A percentile compares a stretch with the other conserved stretches of the same genome.
Conservation (phyloP, 2,888 invertebrate genomes). For the Esperia sulphurella region DNA sequence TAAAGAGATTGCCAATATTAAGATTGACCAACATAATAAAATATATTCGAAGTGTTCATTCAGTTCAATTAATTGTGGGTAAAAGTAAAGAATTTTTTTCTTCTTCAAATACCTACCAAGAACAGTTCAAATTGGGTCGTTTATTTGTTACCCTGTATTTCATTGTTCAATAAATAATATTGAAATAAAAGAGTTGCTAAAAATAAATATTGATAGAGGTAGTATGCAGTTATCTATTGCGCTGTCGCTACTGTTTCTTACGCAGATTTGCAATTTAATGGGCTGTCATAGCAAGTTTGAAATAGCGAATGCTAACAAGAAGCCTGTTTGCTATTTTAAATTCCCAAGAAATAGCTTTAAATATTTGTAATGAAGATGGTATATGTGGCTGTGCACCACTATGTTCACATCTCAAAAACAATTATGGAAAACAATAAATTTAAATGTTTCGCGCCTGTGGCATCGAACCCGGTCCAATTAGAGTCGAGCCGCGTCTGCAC, state of each 20-base stretch:
- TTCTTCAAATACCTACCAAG: too few relatives aligned
- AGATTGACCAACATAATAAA: too few relatives aligned
- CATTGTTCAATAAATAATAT: too few relatives aligned
- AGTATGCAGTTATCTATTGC: constrained; percentile 6
- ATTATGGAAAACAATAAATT: constrained; percentile 74
- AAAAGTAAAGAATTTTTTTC: too few relatives aligned
- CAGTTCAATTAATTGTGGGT: too few relatives aligned
- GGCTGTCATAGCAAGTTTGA: constrained; percentile 15
- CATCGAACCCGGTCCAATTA: constrained; percentile 73
- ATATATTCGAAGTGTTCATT: too few relatives aligned
- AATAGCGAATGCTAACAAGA: constrained; percentile 18
- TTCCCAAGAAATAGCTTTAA: constrained; percentile 18
- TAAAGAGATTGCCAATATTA: background rate
- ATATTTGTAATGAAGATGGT: constrained; percentile 45
- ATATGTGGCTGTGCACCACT: constrained; percentile 40
- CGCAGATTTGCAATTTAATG: constrained; percentile 18
- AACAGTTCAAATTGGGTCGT: too few relatives aligned
- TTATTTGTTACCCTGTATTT: too few relatives aligned
- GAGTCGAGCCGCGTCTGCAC: constrained; percentile 59
- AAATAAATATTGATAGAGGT: background rate
- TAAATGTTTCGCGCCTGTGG: constrained; percentile 66
- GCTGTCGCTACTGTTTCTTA: constrained; percentile 14
- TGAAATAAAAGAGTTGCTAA: background rate
- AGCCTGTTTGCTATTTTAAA: constrained; percentile 12
- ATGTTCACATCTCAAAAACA: constrained; percentile 64